These are phyloP conservation scores for Myathropa florea DNA, from an alignment of 2,888 invertebrate genomes.

Conservation along the genomic window DNA sequence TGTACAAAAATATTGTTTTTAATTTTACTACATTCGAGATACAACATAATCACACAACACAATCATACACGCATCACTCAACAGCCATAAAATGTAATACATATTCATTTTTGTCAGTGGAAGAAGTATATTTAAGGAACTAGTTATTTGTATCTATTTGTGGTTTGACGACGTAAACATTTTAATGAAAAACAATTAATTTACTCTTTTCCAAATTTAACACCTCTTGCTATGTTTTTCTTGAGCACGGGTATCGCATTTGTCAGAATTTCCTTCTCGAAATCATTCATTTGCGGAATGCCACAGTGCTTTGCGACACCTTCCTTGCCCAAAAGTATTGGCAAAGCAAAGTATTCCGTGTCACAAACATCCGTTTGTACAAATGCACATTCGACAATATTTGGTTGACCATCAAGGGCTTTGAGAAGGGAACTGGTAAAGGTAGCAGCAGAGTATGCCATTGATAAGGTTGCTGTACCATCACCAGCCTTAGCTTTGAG, in stretches of 20 bases:
- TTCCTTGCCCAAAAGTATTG: constrained; percentile 90
- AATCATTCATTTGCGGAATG: constrained; percentile 88
- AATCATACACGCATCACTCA: too few relatives aligned
- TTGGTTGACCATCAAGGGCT: constrained; percentile 87
- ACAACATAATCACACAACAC: too few relatives aligned
- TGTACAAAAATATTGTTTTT: too few relatives aligned
- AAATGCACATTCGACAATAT: constrained; percentile 94
- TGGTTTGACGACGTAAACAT: too few relatives aligned
- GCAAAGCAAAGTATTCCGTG: constrained; percentile 94
- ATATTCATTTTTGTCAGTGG: too few relatives aligned
- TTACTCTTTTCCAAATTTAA: background rate
- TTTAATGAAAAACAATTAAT: background rate
- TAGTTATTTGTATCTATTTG: too few relatives aligned
- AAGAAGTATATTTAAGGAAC: too few relatives aligned
- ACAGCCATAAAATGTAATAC: too few relatives aligned
- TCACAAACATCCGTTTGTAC: constrained; percentile 92
- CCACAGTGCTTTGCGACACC: constrained; percentile 95
- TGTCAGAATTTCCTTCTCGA: constrained; percentile 89
- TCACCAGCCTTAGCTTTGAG: constrained; percentile 95
- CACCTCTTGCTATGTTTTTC: background rate
- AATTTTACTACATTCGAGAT: too few relatives aligned
- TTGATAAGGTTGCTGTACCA: constrained; percentile 97
- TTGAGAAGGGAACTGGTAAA: constrained; percentile 91
- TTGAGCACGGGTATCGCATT: constrained; percentile 92
- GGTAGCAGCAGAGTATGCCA: constrained; percentile 97